These are phyloP conservation scores for Cheirogaleus medius DNA, from an alignment of 2,113 vertebrate genomes.

Conservation along the genomic window DNA sequence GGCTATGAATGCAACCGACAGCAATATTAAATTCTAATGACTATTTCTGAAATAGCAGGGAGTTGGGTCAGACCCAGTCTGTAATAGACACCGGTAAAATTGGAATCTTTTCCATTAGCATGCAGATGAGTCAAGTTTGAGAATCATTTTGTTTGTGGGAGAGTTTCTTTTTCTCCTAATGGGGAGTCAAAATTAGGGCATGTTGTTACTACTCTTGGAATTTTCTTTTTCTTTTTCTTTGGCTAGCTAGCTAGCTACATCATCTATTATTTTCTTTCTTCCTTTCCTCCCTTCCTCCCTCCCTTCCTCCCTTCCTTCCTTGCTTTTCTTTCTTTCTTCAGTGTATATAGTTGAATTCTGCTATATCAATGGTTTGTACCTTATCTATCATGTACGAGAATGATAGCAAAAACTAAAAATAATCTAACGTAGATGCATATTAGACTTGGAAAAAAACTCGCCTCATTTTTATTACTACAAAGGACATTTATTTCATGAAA, in stretches of 20 bases:
- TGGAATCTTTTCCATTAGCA: conserved; percentile 57
- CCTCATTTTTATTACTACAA: background rate
- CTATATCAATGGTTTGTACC: background rate
- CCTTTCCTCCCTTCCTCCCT: fast-evolving
- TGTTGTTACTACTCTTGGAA: background rate
- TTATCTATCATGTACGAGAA: background rate
- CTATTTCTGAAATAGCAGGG: conserved; percentile 37
- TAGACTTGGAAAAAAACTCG: background rate
- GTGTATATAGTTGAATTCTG: background rate
- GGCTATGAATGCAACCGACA: conserved; percentile 43
- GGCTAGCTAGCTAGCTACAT: background rate
- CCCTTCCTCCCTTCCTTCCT: fast-evolving
- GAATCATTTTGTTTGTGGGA: conserved; percentile 16
- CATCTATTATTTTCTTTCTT: too few species aligned
- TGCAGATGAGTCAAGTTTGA: conserved; percentile 47
- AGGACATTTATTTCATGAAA: background rate
- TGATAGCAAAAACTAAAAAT: background rate
- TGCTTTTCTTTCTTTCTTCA: background rate
- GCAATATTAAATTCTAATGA: conserved; percentile 64
- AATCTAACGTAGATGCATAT: background rate
- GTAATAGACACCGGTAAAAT: conserved; percentile 18
- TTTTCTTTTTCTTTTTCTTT: too few species aligned
- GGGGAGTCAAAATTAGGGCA: conserved; percentile 3
- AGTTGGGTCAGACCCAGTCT: conserved; percentile 38
- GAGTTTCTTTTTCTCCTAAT: background rate